These are phyloP conservation scores for Lithophane ornitopus DNA, from an alignment of 2,888 invertebrate species.

Conservation along the genomic window DNA sequence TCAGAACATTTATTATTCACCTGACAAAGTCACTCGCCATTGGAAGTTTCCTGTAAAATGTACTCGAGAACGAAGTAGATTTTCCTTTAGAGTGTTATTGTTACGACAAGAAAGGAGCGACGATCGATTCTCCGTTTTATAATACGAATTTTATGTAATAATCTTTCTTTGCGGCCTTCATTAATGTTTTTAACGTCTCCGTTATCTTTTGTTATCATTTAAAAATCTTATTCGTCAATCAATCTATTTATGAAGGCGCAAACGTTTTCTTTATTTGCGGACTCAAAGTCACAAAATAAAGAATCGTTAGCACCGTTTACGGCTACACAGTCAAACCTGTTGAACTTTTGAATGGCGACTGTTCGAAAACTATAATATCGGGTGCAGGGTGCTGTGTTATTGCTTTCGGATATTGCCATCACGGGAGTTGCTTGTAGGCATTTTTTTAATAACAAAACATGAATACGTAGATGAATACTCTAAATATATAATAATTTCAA, in stretches of 20 bases:
- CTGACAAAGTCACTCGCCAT: conserved; percentile 82
- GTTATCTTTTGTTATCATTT: conserved; percentile 20
- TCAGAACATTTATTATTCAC: conserved; percentile 85
- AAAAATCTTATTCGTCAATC: conserved; percentile 5
- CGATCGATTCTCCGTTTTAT: conserved; percentile 68
- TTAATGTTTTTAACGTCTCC: conserved; percentile 11
- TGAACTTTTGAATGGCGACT: conserved; percentile 10
- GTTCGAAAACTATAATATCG: conserved; percentile 1
- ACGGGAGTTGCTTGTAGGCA: not conserved
- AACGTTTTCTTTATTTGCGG: not conserved
- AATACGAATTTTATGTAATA: conserved; percentile 41
- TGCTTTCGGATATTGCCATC: not conserved
- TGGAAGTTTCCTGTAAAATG: conserved; percentile 79
- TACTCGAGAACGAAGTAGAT: conserved; percentile 74
- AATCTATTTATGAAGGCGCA: not conserved
- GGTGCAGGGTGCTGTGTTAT: not conserved
- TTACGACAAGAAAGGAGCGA: conserved; percentile 71
- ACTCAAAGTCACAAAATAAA: conserved; percentile 5
- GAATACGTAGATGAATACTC: not conserved
- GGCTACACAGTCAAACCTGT: conserved; percentile 22
- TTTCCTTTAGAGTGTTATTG: conserved; percentile 81
- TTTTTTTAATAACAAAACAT: not conserved
- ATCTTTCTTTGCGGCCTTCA: conserved; percentile 25
- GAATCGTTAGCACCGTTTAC: conserved; percentile 7
- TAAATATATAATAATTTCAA: no score